Evolutionary conservation across 2,113 vertebrate genomes (phyloP), one percentile per base, ranked within the genome.

Genomic region (Perca schrenkii): DNA sequence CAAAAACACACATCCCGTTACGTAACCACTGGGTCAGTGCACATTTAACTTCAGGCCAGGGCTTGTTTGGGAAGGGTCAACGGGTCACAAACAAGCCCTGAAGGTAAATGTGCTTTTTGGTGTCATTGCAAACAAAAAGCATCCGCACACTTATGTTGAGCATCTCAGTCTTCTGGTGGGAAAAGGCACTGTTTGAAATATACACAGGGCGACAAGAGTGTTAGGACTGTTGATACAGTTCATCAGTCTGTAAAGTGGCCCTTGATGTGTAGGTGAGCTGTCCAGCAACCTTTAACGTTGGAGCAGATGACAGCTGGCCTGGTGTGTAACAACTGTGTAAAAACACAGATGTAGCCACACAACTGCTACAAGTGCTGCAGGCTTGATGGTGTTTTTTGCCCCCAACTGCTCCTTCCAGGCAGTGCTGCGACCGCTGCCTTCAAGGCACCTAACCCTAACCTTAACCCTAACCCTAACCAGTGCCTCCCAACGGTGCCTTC

Each of bases 21-120:
- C 6, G 25, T 34, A 74, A 75, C 65, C 52, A 52, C 49, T 79
- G 80, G 88, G 82, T 79, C 40, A 43, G 40, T 43, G 40, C 40
- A 43, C 40, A 43, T 43, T 43, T 43, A 43, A 43, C 40, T 43
- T 34, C 34, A 34, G 34, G 34, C 6, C 34, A 34, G 34, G 34
- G 34, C 34, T 6, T 34, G 34, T 34, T 43, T 11, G 40, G 40
- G 40, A 43, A 43, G 8, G 40, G 40, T 8, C 8, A 36, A 79
- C 60, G 57, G 50, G 34, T 77, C 31, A 19, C 49, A 65, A 79
- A 78, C 16, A 76, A 70, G 62, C 71, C 82, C 68, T 22, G 22
- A 53, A 78, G 82, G 61, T 49, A 62, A 57, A 17, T 62, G 12
- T 47, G 83, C 47, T 62, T 68, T 83, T 65, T 56, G 34, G 57